Percentiles rank a stretch among this genome's conserved stretches.
These are phyloP conservation scores for Magallana gigas DNA, from an alignment of 1,140 invertebrate species.

Conservation along the genomic window DNA sequence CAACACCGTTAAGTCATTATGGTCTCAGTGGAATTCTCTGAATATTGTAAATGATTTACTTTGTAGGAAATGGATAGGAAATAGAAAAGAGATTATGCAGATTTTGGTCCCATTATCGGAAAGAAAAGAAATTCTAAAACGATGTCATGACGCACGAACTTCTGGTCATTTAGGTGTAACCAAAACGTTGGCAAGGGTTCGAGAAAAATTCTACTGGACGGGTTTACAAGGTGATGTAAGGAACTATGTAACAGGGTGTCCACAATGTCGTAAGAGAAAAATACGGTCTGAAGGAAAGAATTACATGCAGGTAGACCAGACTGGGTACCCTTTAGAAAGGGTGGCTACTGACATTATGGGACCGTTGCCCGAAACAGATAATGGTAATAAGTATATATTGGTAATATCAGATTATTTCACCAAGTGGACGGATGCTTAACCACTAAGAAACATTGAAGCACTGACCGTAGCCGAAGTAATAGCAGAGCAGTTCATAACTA, in stretches of 20 bases:
- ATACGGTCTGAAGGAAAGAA: background rate
- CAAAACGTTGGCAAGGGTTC: conserved; percentile 42
- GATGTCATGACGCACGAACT: background rate
- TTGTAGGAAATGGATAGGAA: no score
- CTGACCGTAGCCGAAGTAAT: conserved; percentile 54
- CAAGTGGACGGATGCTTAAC: conserved; percentile 51
- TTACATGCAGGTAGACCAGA: conserved; percentile 27
- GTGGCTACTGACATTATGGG: background rate
- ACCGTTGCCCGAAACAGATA: conserved; percentile 36
- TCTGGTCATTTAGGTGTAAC: conserved; percentile 41
- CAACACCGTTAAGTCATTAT: no score
- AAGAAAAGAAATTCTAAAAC: background rate
- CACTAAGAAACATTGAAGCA: conserved; percentile 50
- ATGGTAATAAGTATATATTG: conserved; percentile 44
- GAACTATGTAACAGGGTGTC: conserved; percentile 37
- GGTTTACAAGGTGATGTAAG: conserved; percentile 46
- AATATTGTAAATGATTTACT: no score
- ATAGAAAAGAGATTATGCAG: no score
- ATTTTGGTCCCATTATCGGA: background rate
- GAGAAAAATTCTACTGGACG: conserved; percentile 46
- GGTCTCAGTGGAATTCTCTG: no score
- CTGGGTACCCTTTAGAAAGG: conserved; percentile 47
- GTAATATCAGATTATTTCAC: conserved; percentile 53
- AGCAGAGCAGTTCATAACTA: conserved; percentile 51
- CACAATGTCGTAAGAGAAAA: conserved; percentile 41